These are phyloP conservation scores for Cyclophora punctaria DNA, from an alignment of 2,888 invertebrate species.

Conservation along the genomic window DNA sequence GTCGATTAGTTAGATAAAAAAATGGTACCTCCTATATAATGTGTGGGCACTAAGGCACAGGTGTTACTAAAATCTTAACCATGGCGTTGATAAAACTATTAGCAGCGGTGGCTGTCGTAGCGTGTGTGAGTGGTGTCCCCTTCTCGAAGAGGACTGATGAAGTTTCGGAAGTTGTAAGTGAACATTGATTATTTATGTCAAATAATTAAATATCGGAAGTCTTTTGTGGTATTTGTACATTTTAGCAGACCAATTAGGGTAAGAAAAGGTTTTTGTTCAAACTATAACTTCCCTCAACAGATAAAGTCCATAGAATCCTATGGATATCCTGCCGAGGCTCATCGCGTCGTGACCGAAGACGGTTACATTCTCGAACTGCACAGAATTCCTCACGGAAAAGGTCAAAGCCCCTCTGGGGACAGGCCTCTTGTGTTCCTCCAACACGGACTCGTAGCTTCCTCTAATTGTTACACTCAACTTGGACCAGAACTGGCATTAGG, in stretches of 20 bases:
- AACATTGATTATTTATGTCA: neutral
- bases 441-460: slow-evolving; percentile 40
- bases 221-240: neutral
- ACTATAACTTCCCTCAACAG: slow-evolving; percentile 19
- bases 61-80: neutral
- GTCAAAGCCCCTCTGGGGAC: slow-evolving; percentile 8
- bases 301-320: slow-evolving; percentile 25
- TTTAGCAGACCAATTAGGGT: too few relatives aligned
- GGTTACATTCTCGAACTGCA: slow-evolving; percentile 47
- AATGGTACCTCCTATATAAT: too few relatives aligned
- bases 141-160: neutral
- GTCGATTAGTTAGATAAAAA: too few relatives aligned
- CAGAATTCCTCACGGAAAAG: slow-evolving; percentile 37
- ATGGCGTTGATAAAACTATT: neutral
- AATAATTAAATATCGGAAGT: neutral
- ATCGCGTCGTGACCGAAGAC: slow-evolving; percentile 38
- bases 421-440: slow-evolving; percentile 44
- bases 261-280: neutral
- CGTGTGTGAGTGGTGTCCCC: neutral
- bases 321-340: slow-evolving; percentile 38
- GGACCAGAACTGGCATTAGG: slow-evolving; percentile 37
- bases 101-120: neutral
- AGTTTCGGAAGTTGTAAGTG: neutral
- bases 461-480: slow-evolving; percentile 26
- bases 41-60: too few relatives aligned